These are phyloP conservation scores for Cardiocondyla obscurior DNA, from an alignment of 1,140 invertebrate species.

Conservation along the genomic window DNA sequence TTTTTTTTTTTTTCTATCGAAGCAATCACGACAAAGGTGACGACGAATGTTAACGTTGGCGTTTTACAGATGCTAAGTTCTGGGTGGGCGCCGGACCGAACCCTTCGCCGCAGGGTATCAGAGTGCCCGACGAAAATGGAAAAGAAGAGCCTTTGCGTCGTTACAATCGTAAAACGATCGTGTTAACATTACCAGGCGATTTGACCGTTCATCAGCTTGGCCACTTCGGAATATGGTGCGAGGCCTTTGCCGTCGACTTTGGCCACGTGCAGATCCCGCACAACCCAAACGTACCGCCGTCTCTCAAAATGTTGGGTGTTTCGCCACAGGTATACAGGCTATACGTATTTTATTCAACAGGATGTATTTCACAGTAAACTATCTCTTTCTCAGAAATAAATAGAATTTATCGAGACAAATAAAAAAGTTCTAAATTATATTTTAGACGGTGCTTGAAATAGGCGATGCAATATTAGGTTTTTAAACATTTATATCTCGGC, in stretches of 20 bases:
- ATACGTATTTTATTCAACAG: background rate
- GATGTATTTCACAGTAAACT: too few species aligned
- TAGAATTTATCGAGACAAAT: too few species aligned
- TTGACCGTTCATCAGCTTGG: conserved; percentile 86
- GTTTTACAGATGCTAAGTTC: conserved; percentile 92
- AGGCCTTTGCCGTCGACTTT: conserved; percentile 96
- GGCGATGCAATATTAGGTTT: too few species aligned
- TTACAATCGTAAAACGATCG: conserved; percentile 93
- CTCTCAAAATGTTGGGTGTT: conserved; percentile 95
- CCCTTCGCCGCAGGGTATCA: conserved; percentile 91
- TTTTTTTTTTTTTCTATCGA: too few species aligned
- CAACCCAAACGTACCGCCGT: conserved; percentile 92
- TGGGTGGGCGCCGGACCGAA: conserved; percentile 93
- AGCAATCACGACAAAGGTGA: too few species aligned
- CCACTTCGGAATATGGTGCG: conserved; percentile 93
- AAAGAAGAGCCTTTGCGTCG: conserved; percentile 90
- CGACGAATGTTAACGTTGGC: background rate
- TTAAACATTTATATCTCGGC: too few species aligned
- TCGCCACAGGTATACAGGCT: conserved; percentile 94
- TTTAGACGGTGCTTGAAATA: too few species aligned
- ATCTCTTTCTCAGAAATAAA: too few species aligned
- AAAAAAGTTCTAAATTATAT: too few species aligned
- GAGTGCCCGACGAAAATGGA: conserved; percentile 95
- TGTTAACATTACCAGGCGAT: conserved; percentile 92
- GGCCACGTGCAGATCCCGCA: conserved; percentile 92